Evolutionary conservation across 2,797 vertebrate species (phyloP).

Genomic region (Apogon hyalosoma): DNA sequence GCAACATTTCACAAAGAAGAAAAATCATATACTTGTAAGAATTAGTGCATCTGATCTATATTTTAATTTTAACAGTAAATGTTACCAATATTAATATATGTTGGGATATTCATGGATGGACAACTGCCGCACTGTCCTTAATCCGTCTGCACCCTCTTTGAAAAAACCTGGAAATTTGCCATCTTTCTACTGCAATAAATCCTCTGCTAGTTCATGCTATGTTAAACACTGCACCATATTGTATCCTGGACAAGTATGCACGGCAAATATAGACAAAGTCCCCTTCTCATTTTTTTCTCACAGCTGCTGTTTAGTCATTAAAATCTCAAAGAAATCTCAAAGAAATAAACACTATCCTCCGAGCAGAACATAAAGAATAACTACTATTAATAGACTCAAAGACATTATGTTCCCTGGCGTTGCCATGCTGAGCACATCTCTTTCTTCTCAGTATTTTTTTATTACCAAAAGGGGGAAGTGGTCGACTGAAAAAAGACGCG

Average conservation of each 20-base stretch:
- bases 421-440: conserved; percentile 41
- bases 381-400: conserved; percentile 28
- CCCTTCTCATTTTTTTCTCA: background rate
- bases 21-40: background rate
- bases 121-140: background rate
- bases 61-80: no score
- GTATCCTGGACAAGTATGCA: conserved; percentile 5
- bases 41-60: background rate
- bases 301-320: conserved; percentile 2
- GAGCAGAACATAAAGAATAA: conserved; percentile 20
- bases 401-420: conserved; percentile 7
- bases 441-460: conserved; percentile 9
- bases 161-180: conserved; percentile 34
- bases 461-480: conserved; percentile 38
- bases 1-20: background rate
- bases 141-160: conserved; percentile 10
- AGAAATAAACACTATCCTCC: background rate
- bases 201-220: conserved; percentile 5
- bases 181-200: conserved; percentile 18
- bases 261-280: background rate
- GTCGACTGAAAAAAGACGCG: conserved; percentile 11
- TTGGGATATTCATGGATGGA: background rate
- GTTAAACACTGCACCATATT: conserved; percentile 33
- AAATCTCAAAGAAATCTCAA: background rate
- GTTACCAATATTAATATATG: no score